These are phyloP conservation scores for Cataglyphis livida DNA, from an alignment of 2,888 invertebrate species.

Conservation along the genomic window DNA sequence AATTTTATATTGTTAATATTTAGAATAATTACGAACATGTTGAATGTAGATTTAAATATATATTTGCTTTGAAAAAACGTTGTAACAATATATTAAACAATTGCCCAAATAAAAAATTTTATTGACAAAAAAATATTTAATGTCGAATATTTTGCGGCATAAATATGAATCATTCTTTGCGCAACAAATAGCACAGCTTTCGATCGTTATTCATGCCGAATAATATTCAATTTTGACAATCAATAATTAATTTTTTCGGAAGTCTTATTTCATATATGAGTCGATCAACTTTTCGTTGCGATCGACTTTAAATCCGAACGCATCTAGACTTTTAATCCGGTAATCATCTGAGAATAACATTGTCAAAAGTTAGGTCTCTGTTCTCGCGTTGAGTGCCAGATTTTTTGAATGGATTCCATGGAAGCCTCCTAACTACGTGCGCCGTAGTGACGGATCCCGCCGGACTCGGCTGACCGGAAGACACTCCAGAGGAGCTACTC, in stretches of 20 bases:
- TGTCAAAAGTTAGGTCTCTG: conserved; percentile 86
- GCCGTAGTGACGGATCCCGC: conserved; percentile 87
- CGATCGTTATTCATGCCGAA: conserved; percentile 1
- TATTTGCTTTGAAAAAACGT: background rate
- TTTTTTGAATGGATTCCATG: conserved; percentile 92
- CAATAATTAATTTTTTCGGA: background rate
- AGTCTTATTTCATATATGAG: background rate
- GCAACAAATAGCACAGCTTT: background rate
- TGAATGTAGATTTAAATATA: background rate
- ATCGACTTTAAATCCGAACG: background rate
- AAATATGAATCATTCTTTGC: background rate
- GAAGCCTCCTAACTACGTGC: conserved; percentile 86
- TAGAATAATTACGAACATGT: background rate
- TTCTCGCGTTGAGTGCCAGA: conserved; percentile 87
- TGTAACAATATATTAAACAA: too few species aligned
- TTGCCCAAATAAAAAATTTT: background rate
- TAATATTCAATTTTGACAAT: conserved; percentile 11
- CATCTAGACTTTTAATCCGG: background rate
- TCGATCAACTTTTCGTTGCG: background rate
- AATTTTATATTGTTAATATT: background rate
- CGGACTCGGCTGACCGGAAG: conserved; percentile 88
- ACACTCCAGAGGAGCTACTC: conserved; percentile 87
- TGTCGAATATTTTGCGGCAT: background rate
- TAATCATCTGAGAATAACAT: conserved; percentile 88
- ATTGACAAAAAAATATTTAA: background rate